These are phyloP conservation scores for Metacarcinus magister DNA, from an alignment of 2,888 invertebrate genomes.

Conservation along the genomic window DNA sequence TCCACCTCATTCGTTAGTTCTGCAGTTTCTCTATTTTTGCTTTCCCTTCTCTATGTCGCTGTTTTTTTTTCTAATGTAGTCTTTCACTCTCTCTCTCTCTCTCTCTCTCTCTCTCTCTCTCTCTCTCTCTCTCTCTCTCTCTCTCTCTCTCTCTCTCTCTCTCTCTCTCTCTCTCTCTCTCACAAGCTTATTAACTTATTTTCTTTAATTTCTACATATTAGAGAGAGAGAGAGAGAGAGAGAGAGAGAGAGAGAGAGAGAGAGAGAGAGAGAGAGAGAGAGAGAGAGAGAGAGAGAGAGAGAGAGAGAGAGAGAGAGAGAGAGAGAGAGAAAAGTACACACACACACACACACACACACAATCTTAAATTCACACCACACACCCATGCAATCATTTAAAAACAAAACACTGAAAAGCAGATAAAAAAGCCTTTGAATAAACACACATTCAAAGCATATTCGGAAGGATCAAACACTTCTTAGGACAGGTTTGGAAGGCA, in stretches of 20 bases:
- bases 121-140: conserved; percentile 28
- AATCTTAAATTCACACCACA: neutral
- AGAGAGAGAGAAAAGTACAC: neutral
- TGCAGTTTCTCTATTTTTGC: neutral
- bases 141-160: conserved; percentile 35
- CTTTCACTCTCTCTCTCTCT: conserved; percentile 20
- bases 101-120: conserved; percentile 5
- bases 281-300: neutral
- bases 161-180: neutral
- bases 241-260: neutral
- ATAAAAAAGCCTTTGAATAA: neutral
- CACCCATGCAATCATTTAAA: neutral
- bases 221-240: neutral
- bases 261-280: neutral
- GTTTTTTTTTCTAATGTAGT: neutral
- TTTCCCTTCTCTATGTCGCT: conserved; percentile 23
- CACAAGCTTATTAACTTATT: neutral
- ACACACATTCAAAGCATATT: neutral
- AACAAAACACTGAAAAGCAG: neutral
- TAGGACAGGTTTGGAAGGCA: neutral
- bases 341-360: too few relatives aligned
- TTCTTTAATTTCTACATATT: neutral
- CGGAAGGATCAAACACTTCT: too few relatives aligned
- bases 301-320: neutral
- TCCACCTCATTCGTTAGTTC: neutral